Base-by-base conservation (phyloP, 2,888 invertebrate species). In the Pharmacophagus antenor region DNA sequence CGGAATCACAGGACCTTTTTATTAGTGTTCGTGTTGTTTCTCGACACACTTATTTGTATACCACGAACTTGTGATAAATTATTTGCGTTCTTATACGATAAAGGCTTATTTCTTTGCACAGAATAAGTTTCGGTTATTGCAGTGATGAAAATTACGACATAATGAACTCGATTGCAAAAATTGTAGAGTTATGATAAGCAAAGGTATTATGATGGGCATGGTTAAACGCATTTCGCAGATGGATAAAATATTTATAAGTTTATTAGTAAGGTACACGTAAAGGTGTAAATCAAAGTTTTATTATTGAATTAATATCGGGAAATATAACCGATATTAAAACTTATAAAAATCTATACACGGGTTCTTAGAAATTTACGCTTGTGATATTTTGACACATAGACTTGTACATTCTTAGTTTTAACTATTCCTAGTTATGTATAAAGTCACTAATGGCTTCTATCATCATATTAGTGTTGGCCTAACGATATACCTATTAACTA, bases 1-100 rank as follows among this genome's bases (percentile, higher is more conserved):
- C 67, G 68, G 67, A 72, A 75, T 62, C 61, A 44, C 21, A 50
- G 18, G 20, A 47, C 53, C 31, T 42, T 52, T 61, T 18, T 20
- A 50, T 57, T 50, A 41, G 15, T 48, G 20, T 37, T 49, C 51
- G 44, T 51, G 15, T 27, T 31, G 31, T 27, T 51, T 52, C 46
- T 10, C 17, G 48, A 44, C 27, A 27, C 50, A 25, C 27, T 50
- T 44, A 56, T 50, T 57, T 27, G 25, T 27, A 21, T 44, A 51
- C 50, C 50, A 44, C 50, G 27, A 42, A 50, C 42, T 44, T n/a
- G 50, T n/a, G 20, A 12, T 21, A n/a, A 57, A 51, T 31, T 8
- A 44, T 27, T 50, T 44, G 27, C 49, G 49, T 56, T 42, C 42
- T 48, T 44, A 8, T n/a, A n/a, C n/a, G n/a, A n/a, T 23, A 57